Percentiles rank a stretch among this genome's conserved stretches.
These are phyloP conservation scores for Melanerpes aurifrons DNA, from an alignment of 2,113 vertebrate genomes.

Conservation along the genomic window DNA sequence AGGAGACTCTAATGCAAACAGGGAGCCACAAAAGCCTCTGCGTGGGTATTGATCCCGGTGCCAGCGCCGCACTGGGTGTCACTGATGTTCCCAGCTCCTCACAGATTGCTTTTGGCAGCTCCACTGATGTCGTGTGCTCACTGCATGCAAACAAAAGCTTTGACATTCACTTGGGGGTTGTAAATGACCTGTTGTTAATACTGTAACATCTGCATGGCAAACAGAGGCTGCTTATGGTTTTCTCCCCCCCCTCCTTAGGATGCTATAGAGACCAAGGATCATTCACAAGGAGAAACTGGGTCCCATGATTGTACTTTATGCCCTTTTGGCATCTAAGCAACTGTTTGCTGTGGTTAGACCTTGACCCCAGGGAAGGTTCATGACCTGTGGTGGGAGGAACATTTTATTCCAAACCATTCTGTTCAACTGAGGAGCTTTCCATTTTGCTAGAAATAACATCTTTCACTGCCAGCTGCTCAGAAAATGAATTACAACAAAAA, in stretches of 20 bases:
- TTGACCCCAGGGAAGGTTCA: conserved; percentile 16
- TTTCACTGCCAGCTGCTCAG: not conserved
- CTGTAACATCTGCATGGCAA: conserved; percentile 5
- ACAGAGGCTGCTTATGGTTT: not conserved
- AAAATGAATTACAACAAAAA: not conserved
- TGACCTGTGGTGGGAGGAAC: not conserved
- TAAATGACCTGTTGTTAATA: conserved; percentile 7
- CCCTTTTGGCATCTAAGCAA: conserved; percentile 6
- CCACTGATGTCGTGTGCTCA: not conserved
- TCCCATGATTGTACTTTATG: not conserved
- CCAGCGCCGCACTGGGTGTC: not conserved
- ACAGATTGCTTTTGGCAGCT: conserved; percentile 55
- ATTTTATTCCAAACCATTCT: not conserved
- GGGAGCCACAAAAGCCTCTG: fast-evolving
- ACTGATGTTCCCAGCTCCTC: not conserved
- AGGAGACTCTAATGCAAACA: not conserved
- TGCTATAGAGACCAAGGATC: not conserved
- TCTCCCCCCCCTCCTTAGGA: not conserved
- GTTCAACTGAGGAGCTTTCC: not conserved
- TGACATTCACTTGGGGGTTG: conserved; percentile 35
- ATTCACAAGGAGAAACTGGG: not conserved
- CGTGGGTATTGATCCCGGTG: not conserved
- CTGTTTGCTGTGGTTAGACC: not conserved
- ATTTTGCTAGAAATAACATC: not conserved
- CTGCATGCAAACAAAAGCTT: conserved; percentile 48